Conservation (phyloP, 2,113 vertebrate species). For the Ursus arctos region DNA sequence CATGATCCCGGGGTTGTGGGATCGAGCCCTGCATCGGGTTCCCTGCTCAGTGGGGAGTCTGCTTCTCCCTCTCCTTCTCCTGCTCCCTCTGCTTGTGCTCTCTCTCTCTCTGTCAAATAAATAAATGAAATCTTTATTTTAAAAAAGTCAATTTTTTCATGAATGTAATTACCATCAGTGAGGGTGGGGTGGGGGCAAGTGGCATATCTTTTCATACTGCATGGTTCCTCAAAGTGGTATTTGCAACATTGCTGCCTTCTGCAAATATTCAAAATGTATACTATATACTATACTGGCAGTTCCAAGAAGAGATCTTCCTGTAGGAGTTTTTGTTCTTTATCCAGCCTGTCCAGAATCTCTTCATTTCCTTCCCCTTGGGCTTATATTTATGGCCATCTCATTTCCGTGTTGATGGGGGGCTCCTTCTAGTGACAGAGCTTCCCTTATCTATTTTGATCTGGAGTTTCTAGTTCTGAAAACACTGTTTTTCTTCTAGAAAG, state of each 20-base stretch:
- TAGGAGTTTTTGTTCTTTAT: neutral
- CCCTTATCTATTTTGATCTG: neutral
- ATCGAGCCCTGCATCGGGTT: neutral
- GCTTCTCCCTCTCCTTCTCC: neutral
- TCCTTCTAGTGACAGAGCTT: neutral
- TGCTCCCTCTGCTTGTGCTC: neutral
- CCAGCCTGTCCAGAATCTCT: neutral
- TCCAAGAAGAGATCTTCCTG: neutral
- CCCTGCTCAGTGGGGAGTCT: neutral
- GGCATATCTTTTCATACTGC: neutral
- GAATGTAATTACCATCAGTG: neutral
- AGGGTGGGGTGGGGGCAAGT: accelerated
- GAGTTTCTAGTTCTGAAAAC: neutral
- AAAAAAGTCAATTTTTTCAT: neutral
- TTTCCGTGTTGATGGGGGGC: neutral
- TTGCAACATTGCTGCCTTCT: neutral
- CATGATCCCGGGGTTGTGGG: neutral
- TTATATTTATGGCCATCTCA: neutral
- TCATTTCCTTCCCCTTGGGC: neutral
- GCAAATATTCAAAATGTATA: neutral
- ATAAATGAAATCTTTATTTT: neutral
- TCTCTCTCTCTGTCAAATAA: neutral
- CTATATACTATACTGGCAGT: too few relatives aligned
- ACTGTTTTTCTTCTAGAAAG: neutral
- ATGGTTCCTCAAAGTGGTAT: neutral